These are phyloP conservation scores for Fulmarus glacialis DNA, from an alignment of 2,113 vertebrate species.

Conservation along the genomic window DNA sequence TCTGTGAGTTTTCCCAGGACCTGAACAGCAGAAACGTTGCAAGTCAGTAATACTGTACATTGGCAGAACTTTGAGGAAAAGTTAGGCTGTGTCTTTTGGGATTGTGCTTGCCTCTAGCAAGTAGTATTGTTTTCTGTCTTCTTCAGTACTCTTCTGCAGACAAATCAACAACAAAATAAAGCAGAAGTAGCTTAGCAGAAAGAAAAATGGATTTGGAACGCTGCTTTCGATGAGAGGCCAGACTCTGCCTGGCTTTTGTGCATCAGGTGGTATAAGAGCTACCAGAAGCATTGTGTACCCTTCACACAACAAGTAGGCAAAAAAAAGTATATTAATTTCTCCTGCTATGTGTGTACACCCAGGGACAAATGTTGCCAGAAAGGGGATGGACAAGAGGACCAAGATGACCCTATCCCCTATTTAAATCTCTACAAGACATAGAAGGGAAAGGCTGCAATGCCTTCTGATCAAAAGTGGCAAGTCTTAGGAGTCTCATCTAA, in stretches of 20 bases:
- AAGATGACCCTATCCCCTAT: neutral
- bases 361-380: neutral
- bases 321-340: neutral
- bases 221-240: neutral
- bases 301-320: neutral
- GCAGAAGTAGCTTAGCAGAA: neutral
- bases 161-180: neutral
- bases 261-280: neutral
- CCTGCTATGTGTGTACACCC: neutral
- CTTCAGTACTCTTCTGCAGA: neutral
- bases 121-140: neutral
- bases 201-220: neutral
- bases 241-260: neutral
- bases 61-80: neutral
- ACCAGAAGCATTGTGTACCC: neutral
- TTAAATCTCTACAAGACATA: neutral
- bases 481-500: neutral
- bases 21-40: neutral
- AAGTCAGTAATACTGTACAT: neutral
- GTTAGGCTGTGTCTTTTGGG: neutral
- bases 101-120: neutral
- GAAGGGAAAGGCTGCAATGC: neutral
- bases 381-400: neutral
- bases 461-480: neutral
- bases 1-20: neutral